Percentiles rank a stretch among this genome's conserved stretches.
phyloP scores from a whole-genome alignment of 2,888 invertebrate species.

The Gibbula magus region DNA sequence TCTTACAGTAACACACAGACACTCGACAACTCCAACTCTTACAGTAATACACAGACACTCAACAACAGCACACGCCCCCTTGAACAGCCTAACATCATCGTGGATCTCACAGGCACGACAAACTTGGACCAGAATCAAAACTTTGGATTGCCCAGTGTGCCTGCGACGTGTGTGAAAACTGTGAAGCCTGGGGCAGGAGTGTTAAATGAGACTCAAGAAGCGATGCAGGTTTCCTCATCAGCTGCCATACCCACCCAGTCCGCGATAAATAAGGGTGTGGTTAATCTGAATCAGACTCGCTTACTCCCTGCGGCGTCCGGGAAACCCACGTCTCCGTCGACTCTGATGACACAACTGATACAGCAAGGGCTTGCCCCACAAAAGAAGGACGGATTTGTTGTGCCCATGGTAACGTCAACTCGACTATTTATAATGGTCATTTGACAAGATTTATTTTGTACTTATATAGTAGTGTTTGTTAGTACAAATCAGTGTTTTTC shows the following conservation, averaged over 20 bases:
- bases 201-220: not conserved
- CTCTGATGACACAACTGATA: not conserved
- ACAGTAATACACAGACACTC: not conserved
- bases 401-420: slow-evolving; percentile 43
- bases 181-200: not conserved
- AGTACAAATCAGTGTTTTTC: too few relatives aligned
- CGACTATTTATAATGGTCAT: too few relatives aligned
- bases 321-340: too few relatives aligned
- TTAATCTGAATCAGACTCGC: not conserved
- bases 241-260: not conserved
- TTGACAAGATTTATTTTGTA: too few relatives aligned
- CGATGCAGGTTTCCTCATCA: not conserved
- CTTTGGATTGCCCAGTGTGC: not conserved
- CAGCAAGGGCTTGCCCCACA: not conserved
- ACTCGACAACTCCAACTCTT: too few relatives aligned
- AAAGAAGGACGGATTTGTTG: slow-evolving; percentile 54
- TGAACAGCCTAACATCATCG: not conserved
- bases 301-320: not conserved
- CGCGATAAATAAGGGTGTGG: not conserved
- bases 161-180: not conserved
- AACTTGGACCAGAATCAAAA: not conserved
- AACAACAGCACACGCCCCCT: too few relatives aligned
- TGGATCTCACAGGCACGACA: not conserved
- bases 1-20: not conserved
- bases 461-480: too few relatives aligned